Percentiles rank a stretch among this genome's conserved stretches.
Evolutionary conservation across 2,888 invertebrate genomes (phyloP).

Genomic region (Carcina quercana): DNA sequence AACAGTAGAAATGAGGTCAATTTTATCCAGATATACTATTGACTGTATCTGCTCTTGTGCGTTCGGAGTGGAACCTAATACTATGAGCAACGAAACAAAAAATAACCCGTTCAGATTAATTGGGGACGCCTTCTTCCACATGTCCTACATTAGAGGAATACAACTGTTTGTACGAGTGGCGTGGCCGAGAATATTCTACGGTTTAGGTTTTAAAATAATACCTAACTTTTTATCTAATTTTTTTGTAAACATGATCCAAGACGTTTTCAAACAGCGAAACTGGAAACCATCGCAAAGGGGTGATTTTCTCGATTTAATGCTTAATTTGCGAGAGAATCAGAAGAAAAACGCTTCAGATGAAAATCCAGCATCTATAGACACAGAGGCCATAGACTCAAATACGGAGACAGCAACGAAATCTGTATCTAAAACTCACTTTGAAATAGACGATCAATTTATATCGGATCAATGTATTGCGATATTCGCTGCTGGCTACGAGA

Average conservation of each 20-base stretch:
- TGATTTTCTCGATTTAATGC: slow-evolving; percentile 22
- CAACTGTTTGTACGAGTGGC: slow-evolving; percentile 19
- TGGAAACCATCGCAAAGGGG: slow-evolving; percentile 14
- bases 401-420: slow-evolving; percentile 12
- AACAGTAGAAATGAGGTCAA: slow-evolving; percentile 24
- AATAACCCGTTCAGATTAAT: slow-evolving; percentile 27
- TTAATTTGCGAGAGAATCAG: slow-evolving; percentile 16
- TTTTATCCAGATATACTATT: slow-evolving; percentile 41
- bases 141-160: slow-evolving; percentile 17
- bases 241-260: slow-evolving; percentile 14
- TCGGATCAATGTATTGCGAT: slow-evolving; percentile 71
- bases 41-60: slow-evolving; percentile 29
- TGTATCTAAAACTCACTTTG: slow-evolving; percentile 13
- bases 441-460: slow-evolving; percentile 52
- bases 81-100: slow-evolving; percentile 20
- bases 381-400: too few relatives aligned
- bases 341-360: slow-evolving; percentile 25
- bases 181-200: slow-evolving; percentile 33
- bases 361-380: slow-evolving; percentile 16
- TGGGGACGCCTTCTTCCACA: slow-evolving; percentile 22
- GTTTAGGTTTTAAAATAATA: slow-evolving; percentile 22
- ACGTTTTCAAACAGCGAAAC: slow-evolving; percentile 15
- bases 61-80: slow-evolving; percentile 31
- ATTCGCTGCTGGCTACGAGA: slow-evolving; percentile 45
- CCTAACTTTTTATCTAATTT: slow-evolving; percentile 23